Evolutionary conservation across 2,888 invertebrate genomes (phyloP).

Genomic region (Busseola fusca): DNA sequence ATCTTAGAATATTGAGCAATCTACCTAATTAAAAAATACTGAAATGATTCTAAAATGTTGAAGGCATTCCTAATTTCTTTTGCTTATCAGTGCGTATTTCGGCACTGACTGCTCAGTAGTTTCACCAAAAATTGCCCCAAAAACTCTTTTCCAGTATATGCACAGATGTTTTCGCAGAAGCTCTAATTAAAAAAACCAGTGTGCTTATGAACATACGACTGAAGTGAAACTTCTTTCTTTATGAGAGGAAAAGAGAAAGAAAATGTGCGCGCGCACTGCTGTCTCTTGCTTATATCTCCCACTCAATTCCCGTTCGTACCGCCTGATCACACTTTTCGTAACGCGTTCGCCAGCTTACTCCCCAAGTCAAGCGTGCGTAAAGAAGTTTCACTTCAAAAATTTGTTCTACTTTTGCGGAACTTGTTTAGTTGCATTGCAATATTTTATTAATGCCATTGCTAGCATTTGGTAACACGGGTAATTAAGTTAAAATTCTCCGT

Average conservation of each 20-base stretch:
- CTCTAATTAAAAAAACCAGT: no score
- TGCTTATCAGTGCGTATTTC: not conserved
- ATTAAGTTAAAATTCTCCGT: conserved; percentile 39
- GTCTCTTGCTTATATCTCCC: no score
- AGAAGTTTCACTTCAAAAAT: no score
- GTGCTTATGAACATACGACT: no score
- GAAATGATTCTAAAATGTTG: not conserved
- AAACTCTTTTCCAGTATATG: conserved; percentile 18
- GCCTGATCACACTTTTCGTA: no score
- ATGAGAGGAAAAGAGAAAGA: no score
- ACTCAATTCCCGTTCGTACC: no score
- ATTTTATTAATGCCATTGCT: conserved; percentile 36
- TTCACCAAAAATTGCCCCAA: not conserved
- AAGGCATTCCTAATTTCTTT: not conserved
- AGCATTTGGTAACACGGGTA: conserved; percentile 40
- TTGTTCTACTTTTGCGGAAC: conserved; percentile 32
- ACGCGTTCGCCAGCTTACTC: no score
- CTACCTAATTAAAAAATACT: not conserved
- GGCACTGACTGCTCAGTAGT: not conserved
- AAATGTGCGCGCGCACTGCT: no score
- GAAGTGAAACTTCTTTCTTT: no score
- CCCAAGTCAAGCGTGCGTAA: no score
- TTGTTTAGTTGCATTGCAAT: conserved; percentile 33
- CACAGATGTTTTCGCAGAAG: conserved; percentile 26
- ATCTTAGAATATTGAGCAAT: not conserved